Conservation (phyloP, 2,888 invertebrate species). For the Alviniconcha strummeri region DNA sequence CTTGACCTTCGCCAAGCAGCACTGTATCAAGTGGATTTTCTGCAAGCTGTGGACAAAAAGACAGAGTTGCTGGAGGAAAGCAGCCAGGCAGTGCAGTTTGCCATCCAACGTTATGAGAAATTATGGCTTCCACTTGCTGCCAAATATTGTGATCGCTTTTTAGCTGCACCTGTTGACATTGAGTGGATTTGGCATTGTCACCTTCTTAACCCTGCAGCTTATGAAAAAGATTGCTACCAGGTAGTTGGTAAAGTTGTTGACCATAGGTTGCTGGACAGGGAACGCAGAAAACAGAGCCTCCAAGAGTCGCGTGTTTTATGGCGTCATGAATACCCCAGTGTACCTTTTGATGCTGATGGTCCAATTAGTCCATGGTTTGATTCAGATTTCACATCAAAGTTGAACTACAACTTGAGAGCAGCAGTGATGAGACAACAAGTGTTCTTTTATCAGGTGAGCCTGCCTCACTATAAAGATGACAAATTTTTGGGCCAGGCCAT, state of each 20-base stretch:
- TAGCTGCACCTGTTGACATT: constrained; percentile 73
- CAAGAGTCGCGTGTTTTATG: constrained; percentile 54
- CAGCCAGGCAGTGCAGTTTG: constrained; percentile 69
- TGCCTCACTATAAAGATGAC: constrained; percentile 74
- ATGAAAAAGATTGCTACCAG: constrained; percentile 60
- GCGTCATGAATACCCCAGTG: constrained; percentile 56
- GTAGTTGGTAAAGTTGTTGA: constrained; percentile 62
- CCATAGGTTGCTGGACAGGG: constrained; percentile 68
- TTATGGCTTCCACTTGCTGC: constrained; percentile 74
- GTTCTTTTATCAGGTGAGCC: constrained; percentile 69
- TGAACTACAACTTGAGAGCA: constrained; percentile 71
- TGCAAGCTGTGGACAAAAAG: constrained; percentile 53
- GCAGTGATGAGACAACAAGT: constrained; percentile 74
- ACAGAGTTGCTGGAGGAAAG: constrained; percentile 57
- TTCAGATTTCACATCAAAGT: constrained; percentile 39
- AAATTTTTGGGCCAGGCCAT: constrained; percentile 72
- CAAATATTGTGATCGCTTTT: constrained; percentile 44
- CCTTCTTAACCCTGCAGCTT: constrained; percentile 65
- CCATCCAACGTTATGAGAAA: constrained; percentile 73
- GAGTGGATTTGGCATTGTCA: constrained; percentile 76
- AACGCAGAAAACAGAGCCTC: constrained; percentile 60
- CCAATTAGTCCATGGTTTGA: constrained; percentile 33
- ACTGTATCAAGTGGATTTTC: constrained; percentile 58
- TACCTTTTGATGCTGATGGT: constrained; percentile 50
- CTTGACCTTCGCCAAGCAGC: constrained; percentile 57